Evolutionary conservation across 2,888 invertebrate species (phyloP).

Genomic region (Andrena flavipes): DNA sequence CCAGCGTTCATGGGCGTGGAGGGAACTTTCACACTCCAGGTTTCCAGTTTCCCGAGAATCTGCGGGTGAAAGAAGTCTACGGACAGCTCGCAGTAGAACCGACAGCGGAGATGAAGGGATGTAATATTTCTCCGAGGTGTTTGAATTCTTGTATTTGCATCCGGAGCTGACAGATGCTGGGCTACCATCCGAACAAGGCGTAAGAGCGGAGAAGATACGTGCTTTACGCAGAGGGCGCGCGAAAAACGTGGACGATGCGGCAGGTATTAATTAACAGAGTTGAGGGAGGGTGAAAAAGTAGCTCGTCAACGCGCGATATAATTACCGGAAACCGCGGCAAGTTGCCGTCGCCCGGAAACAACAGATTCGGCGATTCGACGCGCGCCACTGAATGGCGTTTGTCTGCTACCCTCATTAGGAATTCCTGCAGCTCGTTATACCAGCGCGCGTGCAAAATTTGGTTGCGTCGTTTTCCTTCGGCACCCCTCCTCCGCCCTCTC

Average conservation of each 20-base stretch:
- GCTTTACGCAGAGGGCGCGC: too few relatives aligned
- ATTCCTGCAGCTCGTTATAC: slow-evolving; percentile 64
- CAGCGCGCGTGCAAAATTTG: slow-evolving; percentile 34
- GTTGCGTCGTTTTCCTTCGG: slow-evolving; percentile 34
- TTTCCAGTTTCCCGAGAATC: background rate
- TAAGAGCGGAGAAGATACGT: background rate
- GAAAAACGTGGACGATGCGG: slow-evolving; percentile 6
- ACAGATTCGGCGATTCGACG: slow-evolving; percentile 50
- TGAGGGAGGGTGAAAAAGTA: slow-evolving; percentile 27
- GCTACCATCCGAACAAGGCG: background rate
- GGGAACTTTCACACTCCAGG: background rate
- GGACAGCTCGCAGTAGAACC: background rate
- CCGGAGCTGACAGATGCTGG: background rate
- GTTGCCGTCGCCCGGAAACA: slow-evolving; percentile 42
- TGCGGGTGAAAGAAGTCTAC: background rate
- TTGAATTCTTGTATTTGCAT: background rate
- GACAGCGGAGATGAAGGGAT: background rate
- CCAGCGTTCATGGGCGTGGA: background rate
- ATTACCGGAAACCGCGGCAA: slow-evolving; percentile 47
- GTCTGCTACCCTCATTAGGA: slow-evolving; percentile 59
- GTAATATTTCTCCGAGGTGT: background rate
- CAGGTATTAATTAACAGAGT: slow-evolving; percentile 43
- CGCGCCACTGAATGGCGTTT: slow-evolving; percentile 43
- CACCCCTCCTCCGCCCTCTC: background rate
- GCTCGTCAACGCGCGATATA: slow-evolving; percentile 51